A percentile compares a stretch with the other conserved stretches of the same genome.
phyloP scores from a whole-genome alignment of 1,140 invertebrate genomes.

The Zaprionus ornatus region DNA sequence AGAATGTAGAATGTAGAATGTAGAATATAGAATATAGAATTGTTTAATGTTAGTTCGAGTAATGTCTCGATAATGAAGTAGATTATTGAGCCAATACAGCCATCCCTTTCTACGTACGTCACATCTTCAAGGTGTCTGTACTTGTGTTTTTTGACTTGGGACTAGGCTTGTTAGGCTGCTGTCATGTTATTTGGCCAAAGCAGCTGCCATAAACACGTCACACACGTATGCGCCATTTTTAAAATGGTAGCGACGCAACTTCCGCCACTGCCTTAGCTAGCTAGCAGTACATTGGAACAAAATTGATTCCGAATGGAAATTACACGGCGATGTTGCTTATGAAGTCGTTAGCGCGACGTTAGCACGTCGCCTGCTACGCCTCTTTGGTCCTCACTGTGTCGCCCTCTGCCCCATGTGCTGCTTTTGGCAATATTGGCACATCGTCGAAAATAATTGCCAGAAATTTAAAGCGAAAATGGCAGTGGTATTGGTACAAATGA shows the following conservation, averaged over 20 bases:
- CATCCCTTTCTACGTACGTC: background rate
- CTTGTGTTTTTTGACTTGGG: slow-evolving; percentile 55
- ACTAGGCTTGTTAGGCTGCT: slow-evolving; percentile 44
- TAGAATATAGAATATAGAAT: no score
- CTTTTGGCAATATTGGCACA: slow-evolving; percentile 65
- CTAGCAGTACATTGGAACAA: slow-evolving; percentile 64
- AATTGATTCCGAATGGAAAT: slow-evolving; percentile 67
- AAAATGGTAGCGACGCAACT: slow-evolving; percentile 70
- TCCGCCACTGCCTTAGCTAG: slow-evolving; percentile 46
- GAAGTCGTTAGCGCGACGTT: slow-evolving; percentile 63
- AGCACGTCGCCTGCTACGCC: background rate
- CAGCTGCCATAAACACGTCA: slow-evolving; percentile 73
- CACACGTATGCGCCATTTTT: slow-evolving; percentile 75
- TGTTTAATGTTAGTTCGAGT: no score
- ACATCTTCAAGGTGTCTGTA: slow-evolving; percentile 7
- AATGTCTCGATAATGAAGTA: background rate
- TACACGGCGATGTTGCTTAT: slow-evolving; percentile 57
- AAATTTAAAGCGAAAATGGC: slow-evolving; percentile 74
- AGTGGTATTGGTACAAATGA: slow-evolving; percentile 42
- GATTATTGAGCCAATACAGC: background rate
- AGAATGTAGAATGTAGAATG: no score
- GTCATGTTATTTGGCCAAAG: slow-evolving; percentile 57
- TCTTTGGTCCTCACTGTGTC: background rate
- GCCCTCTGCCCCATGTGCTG: background rate
- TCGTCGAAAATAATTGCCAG: slow-evolving; percentile 79